phyloP scores from a whole-genome alignment of 2,113 vertebrate genomes.

The Eublepharis macularius region DNA sequence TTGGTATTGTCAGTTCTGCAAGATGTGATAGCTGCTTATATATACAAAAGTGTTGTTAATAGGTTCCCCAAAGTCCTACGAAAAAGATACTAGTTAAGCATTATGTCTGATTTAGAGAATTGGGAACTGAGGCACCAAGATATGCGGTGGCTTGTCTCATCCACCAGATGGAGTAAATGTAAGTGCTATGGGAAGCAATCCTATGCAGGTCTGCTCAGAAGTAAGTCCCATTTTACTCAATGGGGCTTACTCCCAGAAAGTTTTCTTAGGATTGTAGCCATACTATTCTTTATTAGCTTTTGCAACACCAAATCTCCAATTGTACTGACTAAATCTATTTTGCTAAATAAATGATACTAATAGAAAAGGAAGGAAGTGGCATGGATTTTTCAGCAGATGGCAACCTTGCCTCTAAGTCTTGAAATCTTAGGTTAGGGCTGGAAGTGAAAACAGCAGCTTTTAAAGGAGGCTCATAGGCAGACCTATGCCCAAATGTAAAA shows the following conservation, averaged over 20 bases:
- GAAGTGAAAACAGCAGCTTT: neutral
- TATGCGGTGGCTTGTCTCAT: neutral
- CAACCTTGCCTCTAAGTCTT: neutral
- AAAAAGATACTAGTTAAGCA: neutral
- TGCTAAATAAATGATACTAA: neutral
- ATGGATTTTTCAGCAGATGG: neutral
- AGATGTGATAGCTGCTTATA: neutral
- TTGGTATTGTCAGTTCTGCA: neutral
- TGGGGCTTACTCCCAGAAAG: too few species aligned
- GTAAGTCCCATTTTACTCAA: too few species aligned
- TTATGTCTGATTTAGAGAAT: neutral
- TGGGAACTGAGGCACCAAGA: neutral
- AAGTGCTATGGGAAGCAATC: neutral
- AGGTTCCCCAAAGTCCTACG: too few species aligned
- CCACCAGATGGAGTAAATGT: neutral
- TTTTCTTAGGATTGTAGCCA: too few species aligned
- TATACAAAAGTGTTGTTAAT: neutral
- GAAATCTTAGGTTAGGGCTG: accelerated
- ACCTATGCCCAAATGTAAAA: neutral
- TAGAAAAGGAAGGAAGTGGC: neutral
- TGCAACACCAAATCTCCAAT: too few species aligned
- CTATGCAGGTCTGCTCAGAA: too few species aligned
- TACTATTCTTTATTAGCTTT: too few species aligned
- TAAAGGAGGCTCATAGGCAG: neutral
- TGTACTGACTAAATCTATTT: too few species aligned